Conservation (phyloP, 2,113 vertebrate species). For the Ophthalmotilapia sp. region DNA sequence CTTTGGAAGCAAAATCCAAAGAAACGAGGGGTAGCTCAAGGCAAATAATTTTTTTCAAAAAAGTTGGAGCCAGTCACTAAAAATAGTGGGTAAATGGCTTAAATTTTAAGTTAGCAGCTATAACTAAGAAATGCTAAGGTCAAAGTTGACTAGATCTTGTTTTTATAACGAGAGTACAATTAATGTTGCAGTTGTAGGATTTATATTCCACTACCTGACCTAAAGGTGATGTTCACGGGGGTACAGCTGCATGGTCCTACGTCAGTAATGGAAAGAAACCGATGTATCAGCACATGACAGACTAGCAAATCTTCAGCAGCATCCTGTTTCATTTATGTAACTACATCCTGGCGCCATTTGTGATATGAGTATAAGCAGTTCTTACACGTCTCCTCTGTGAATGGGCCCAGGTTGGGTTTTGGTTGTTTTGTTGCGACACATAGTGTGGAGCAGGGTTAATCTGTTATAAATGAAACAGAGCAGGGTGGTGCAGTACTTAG, state of each 20-base stretch:
- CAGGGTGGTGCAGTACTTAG: neutral
- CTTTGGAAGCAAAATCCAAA: neutral
- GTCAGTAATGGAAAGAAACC: neutral
- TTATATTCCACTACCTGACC: neutral
- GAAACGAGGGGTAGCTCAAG: neutral
- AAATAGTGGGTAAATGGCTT: neutral
- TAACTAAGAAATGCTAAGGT: neutral
- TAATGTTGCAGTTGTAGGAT: neutral
- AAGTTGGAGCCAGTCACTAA: neutral
- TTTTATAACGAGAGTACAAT: neutral
- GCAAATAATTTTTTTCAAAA: neutral
- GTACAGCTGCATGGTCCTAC: neutral
- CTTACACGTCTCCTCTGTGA: neutral
- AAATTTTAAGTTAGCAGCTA: neutral
- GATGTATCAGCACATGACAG: neutral
- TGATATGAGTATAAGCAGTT: neutral
- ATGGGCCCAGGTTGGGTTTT: neutral
- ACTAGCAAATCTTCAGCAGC: neutral
- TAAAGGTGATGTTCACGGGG: neutral
- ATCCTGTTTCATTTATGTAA: neutral
- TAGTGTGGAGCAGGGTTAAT: neutral
- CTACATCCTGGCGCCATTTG: neutral
- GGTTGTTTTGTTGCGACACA: neutral
- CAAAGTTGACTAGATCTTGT: neutral
- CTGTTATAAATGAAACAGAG: neutral